Evolutionary conservation across 1,140 invertebrate species (phyloP).

Genomic region (Parasteatoda tepidariorum): DNA sequence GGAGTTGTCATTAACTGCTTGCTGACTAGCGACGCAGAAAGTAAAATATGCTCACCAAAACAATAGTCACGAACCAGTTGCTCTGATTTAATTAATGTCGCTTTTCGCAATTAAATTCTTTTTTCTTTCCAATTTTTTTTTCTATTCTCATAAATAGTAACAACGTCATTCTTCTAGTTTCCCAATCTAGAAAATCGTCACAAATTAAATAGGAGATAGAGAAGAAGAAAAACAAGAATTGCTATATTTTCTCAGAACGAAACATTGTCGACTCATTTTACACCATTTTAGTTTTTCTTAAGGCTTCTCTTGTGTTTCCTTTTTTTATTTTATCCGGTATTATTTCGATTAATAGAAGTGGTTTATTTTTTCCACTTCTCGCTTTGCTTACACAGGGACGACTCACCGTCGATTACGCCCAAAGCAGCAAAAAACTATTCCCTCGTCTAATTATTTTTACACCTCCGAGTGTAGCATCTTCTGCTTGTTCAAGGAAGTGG

Average conservation of each 20-base stretch:
- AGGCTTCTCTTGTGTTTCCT: constrained; percentile 2
- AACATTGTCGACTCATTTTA: constrained; percentile 46
- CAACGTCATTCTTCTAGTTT: constrained; percentile 20
- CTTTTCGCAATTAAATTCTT: constrained; percentile 50
- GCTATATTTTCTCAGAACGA: constrained; percentile 10
- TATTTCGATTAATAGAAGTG: constrained; percentile 32
- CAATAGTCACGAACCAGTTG: constrained; percentile 43
- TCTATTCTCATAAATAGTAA: constrained; percentile 11
- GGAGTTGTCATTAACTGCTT: constrained; percentile 31
- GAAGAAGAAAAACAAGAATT: constrained; percentile 1
- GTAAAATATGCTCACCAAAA: constrained; percentile 27
- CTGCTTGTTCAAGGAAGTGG: constrained; percentile 2
- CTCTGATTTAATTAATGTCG: constrained; percentile 37
- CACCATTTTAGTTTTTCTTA: constrained; percentile 6
- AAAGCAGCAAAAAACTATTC: neutral
- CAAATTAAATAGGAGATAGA: neutral
- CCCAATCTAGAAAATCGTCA: constrained; percentile 22
- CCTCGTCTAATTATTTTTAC: constrained; percentile 34
- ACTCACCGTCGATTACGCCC: constrained; percentile 3
- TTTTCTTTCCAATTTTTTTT: neutral
- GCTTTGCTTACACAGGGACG: constrained; percentile 1
- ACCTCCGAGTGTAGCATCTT: neutral
- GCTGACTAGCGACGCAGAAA: constrained; percentile 31
- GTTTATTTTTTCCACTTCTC: constrained; percentile 4
- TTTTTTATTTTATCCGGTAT: constrained; percentile 8